Base-by-base conservation (phyloP, 2,113 vertebrate genomes). In the Dipodomys stephensi region DNA sequence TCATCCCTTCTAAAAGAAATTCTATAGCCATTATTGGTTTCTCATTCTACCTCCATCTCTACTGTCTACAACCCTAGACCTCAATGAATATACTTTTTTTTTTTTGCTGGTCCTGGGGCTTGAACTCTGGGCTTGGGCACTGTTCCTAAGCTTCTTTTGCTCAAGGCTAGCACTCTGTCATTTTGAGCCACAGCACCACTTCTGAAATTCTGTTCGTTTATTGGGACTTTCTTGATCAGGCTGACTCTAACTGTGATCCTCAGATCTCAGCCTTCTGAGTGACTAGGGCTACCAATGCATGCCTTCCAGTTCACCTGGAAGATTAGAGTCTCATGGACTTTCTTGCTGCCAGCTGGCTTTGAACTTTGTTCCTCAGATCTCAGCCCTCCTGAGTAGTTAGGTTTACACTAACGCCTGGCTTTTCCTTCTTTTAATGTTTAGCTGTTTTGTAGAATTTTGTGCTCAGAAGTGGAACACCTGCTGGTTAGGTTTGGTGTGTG, bases 361-460 rank as follows among this genome's bases (percentile, higher is more conserved):
- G 39, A 39, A 39, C 5, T 39, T 39, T 39, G 39, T 39, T 39
- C 39, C 39, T 39, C 39, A 39, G 39, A 39, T 39, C 39, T 39
- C 39, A 39, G 39, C 39, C 39, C 39, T 39, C 39, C 39, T 39
- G 5, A 39, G 39, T 6, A 39, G 39, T 39, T 39, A 39, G 39
- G 39, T 39, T 39, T 39, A 39, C 39, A 39, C 39, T 39, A 39
- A 39, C 5, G 11, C 13, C 65, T 16, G 72, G 27, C 32, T 77
- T 87, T n/a, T 81, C 78, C 30, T 65, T 62, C 80, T 73, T 88
- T 90, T 77, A 82, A 82, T 39, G 27, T 6, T 27, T 79, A 65
- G 19, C n/a, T 84, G 0, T 60, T 91, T 32, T 71, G 80, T 46
- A 46, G n/a, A 67, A 77, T 39, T 15, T 77, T 89, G 39, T n/a